Conservation (phyloP, 1,140 invertebrate species). For the Pantala flavescens region DNA sequence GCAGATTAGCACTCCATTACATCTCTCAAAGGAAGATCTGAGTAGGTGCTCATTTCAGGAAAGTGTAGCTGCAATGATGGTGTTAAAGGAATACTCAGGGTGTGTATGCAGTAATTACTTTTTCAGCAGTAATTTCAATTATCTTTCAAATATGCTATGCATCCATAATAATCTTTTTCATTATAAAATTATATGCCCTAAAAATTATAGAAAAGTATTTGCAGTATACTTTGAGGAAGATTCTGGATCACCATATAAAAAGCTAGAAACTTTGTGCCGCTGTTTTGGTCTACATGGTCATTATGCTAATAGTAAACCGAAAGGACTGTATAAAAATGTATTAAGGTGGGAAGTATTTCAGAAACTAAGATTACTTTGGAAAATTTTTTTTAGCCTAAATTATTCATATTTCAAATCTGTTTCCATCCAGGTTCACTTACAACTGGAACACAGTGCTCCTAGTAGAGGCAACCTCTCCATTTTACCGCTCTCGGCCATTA, state of each 20-base stretch:
- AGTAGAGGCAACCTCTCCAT: slow-evolving; percentile 15
- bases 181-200: too few species aligned
- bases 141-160: too few species aligned
- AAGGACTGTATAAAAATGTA: slow-evolving; percentile 22
- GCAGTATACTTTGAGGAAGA: slow-evolving; percentile 23
- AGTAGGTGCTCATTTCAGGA: slow-evolving; percentile 18
- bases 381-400: not conserved
- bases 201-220: slow-evolving; percentile 18
- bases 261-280: slow-evolving; percentile 18
- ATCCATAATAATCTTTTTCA: too few species aligned
- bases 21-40: slow-evolving; percentile 22
- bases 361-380: not conserved
- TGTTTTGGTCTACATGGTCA: slow-evolving; percentile 23
- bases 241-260: slow-evolving; percentile 13
- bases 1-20: slow-evolving; percentile 18
- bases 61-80: slow-evolving; percentile 20
- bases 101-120: not conserved
- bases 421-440: slow-evolving; percentile 14
- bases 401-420: not conserved
- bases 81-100: slow-evolving; percentile 21
- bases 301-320: slow-evolving; percentile 11
- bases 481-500: not conserved
- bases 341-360: slow-evolving; percentile 12
- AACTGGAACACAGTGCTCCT: slow-evolving; percentile 21
- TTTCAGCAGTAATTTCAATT: not conserved